Evolutionary conservation across 2,797 vertebrate species (phyloP), one percentile per base, ranked within the genome.

Genomic region (Rhynchonycteris naso): DNA sequence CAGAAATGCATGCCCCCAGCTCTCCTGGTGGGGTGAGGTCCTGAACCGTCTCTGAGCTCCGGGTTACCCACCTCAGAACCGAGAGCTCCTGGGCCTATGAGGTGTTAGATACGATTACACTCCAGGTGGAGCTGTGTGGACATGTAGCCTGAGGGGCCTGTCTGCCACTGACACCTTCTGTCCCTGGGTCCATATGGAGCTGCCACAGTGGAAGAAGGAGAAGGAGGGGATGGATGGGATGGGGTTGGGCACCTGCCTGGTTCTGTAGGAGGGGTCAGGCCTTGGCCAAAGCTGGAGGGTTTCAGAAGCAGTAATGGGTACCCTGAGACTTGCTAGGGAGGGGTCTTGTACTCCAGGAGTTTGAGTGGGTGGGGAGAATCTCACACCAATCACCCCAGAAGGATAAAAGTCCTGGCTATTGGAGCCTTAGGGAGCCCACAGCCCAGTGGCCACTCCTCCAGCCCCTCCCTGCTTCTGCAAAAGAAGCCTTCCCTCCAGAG

Each of bases 381-480:
- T n/a, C n/a, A 47, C 35, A 72, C 22, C 8, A 47, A 2, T 90
- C 58, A 35, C 87, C 76, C 24, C 38, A 66, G 28, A 80, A 69
- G 56, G 58, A 82, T 75, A 90, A 82, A 83, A 54, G 88, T 19
- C 65, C 83, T 72, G 59, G 80, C 68, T 38, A 11, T 63, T 50
- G 74, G 35, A 68, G n/a, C 85, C 21, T 86, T n/a, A 28, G 54
- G 58, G 91, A 59, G 9, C 33, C 75, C 43, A 8, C 0, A 35
- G 81, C 80, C 71, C 58, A 47, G 66, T 7, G 24, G 66, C 76
- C 79, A 61, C 79, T 82, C 88, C 92, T 87, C 52, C 5, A 43
- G 63, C 82, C 83, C 83, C 93, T 96, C 90, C 87, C 18, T 4
- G 87, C 65, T 78, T 68, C 84, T 54, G 47, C 90, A 81, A 15